Evolutionary conservation across 2,797 vertebrate genomes (phyloP).

Genomic region (Tinamus major): DNA sequence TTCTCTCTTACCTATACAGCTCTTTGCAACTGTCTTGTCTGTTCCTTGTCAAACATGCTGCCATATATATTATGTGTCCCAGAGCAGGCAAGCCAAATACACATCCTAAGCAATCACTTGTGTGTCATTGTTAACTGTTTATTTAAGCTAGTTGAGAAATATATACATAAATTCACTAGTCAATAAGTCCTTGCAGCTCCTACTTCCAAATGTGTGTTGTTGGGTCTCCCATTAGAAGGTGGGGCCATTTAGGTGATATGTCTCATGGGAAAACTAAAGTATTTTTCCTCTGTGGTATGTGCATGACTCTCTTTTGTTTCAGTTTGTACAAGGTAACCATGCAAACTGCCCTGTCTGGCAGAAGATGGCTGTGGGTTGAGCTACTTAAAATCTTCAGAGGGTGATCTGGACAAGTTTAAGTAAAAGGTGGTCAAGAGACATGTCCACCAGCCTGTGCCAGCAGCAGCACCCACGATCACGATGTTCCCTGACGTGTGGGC

Average conservation of each 20-base stretch:
- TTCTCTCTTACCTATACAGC: not conserved
- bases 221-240: not conserved
- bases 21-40: not conserved
- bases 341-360: not conserved
- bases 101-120: not conserved
- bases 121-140: not conserved
- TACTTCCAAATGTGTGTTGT: not conserved
- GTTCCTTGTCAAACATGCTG: not conserved
- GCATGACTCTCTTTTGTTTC: not conserved
- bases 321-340: not conserved
- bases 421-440: not conserved
- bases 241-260: not conserved
- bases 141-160: not conserved
- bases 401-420: not conserved
- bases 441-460: not conserved
- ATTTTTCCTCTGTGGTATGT: not conserved
- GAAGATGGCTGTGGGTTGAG: not conserved
- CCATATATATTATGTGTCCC: not conserved
- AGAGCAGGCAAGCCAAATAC: not conserved
- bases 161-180: not conserved
- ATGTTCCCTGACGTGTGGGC: not conserved
- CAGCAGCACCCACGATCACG: not conserved
- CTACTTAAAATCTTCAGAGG: not conserved
- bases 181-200: not conserved
- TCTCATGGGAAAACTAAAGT: constrained; percentile 24